Percentiles rank a stretch among this genome's conserved stretches.
These are phyloP conservation scores for Ctenomys sociabilis DNA, from an alignment of 2,113 vertebrate genomes.

Conservation along the genomic window DNA sequence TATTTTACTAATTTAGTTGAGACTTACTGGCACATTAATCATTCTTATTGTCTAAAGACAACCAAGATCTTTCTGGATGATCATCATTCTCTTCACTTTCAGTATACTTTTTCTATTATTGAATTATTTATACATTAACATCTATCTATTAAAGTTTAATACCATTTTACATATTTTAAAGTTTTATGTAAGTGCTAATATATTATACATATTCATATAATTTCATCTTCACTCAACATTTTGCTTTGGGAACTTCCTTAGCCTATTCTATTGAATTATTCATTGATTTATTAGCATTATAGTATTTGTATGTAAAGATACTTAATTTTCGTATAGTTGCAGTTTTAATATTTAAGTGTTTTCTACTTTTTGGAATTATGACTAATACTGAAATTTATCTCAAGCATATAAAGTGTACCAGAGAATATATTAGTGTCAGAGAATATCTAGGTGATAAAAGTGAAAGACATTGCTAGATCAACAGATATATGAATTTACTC, in stretches of 20 bases:
- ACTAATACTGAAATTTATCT: conserved; percentile 18
- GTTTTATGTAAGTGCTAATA: neutral
- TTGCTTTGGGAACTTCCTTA: neutral
- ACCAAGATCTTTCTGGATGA: neutral
- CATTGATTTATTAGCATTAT: neutral
- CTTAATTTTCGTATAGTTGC: neutral
- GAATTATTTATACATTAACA: neutral
- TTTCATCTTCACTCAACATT: conserved; percentile 11
- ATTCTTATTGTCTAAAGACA: neutral
- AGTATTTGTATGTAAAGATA: neutral
- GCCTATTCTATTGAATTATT: conserved; percentile 2
- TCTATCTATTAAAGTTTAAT: neutral
- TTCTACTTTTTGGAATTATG: neutral
- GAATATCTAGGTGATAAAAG: neutral
- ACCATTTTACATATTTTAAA: neutral
- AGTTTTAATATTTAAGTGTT: neutral
- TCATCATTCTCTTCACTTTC: neutral
- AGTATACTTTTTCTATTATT: neutral
- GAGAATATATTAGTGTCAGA: neutral
- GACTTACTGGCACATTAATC: neutral
- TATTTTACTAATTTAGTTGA: neutral
- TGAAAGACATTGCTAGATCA: neutral
- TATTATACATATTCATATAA: neutral
- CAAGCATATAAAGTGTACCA: neutral
- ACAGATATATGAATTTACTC: neutral